Conservation (phyloP, 1,140 invertebrate species). For the Acromyrmex echinatior region DNA sequence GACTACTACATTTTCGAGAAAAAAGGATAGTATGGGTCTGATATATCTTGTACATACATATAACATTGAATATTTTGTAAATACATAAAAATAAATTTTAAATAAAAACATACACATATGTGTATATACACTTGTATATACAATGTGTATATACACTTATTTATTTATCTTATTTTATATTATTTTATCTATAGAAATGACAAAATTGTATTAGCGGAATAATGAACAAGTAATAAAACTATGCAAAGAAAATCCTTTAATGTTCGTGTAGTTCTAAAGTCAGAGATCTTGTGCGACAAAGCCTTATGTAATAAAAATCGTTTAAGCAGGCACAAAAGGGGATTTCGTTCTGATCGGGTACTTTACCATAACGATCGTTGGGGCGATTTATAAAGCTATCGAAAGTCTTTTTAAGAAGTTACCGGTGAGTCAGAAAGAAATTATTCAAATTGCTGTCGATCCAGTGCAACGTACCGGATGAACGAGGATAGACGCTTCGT, state of each 20-base stretch:
- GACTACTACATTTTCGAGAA: too few species aligned
- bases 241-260: background rate
- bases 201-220: background rate
- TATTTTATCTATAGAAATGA: background rate
- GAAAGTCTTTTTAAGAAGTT: constrained; percentile 59
- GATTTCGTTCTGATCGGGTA: constrained; percentile 31
- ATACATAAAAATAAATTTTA: too few species aligned
- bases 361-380: constrained; percentile 33
- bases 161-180: background rate
- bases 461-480: background rate
- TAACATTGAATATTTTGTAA: too few species aligned
- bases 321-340: constrained; percentile 28
- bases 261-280: background rate
- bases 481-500: background rate
- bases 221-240: background rate
- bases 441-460: constrained; percentile 59
- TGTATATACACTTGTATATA: background rate
- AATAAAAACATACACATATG: background rate
- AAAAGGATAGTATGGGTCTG: too few species aligned
- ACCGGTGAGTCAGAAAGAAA: constrained; percentile 35
- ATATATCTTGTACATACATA: background rate
- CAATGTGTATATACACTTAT: background rate
- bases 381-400: constrained; percentile 39
- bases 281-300: constrained; percentile 9
- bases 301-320: constrained; percentile 33